A percentile compares a stretch with the other conserved stretches of the same genome.
Conservation (phyloP, 2,113 vertebrate genomes). For the Scomber japonicus region DNA sequence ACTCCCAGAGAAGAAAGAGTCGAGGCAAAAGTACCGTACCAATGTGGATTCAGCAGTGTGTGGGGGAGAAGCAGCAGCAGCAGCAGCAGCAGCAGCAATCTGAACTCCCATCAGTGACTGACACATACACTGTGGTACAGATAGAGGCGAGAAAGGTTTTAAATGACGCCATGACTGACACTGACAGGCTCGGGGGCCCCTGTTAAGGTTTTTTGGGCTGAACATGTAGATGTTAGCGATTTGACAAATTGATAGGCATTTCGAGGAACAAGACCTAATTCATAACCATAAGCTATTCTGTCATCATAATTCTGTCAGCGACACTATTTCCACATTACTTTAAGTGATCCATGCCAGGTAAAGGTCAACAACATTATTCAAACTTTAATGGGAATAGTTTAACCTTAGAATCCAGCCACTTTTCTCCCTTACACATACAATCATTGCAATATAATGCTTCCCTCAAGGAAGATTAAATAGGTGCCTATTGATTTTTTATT, state of each 20-base stretch:
- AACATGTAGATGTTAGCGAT: slow-evolving; percentile 66
- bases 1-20: slow-evolving; percentile 31
- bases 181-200: slow-evolving; percentile 42
- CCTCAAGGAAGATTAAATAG: slow-evolving; percentile 51
- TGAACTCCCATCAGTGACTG: slow-evolving; percentile 59
- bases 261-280: slow-evolving; percentile 64
- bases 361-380: slow-evolving; percentile 82
- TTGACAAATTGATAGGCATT: slow-evolving; percentile 80
- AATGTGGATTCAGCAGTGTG: slow-evolving; percentile 11
- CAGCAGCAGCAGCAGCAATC: slow-evolving; percentile 40
- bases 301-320: slow-evolving; percentile 77
- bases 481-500: slow-evolving; percentile 39
- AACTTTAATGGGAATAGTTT: slow-evolving; percentile 78
- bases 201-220: slow-evolving; percentile 55
- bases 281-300: slow-evolving; percentile 72
- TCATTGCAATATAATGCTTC: slow-evolving; percentile 62
- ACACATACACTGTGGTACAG: slow-evolving; percentile 41
- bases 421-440: slow-evolving; percentile 52
- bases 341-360: slow-evolving; percentile 75
- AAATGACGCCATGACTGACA: slow-evolving; percentile 72
- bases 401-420: slow-evolving; percentile 74
- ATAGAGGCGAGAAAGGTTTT: slow-evolving; percentile 46
- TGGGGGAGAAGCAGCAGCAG: slow-evolving; percentile 44
- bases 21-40: slow-evolving; percentile 36
- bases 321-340: slow-evolving; percentile 73